These are phyloP conservation scores for Drosophila hydei DNA, from an alignment of 1,140 invertebrate species.

Conservation along the genomic window DNA sequence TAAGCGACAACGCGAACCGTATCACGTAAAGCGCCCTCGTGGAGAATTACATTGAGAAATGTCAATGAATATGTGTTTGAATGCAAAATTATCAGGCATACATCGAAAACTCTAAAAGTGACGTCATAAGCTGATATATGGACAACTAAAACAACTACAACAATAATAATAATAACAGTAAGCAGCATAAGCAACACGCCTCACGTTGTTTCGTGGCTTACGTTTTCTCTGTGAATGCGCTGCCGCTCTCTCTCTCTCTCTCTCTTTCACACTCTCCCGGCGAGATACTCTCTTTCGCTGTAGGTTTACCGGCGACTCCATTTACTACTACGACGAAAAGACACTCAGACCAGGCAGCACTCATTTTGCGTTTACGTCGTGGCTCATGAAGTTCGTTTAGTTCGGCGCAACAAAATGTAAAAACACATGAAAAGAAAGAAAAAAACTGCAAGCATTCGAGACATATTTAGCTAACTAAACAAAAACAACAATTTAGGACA, in stretches of 20 bases:
- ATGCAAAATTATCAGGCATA: neutral
- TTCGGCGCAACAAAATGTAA: slow-evolving; percentile 64
- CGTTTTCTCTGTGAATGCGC: slow-evolving; percentile 41
- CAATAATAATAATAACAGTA: slow-evolving; percentile 1
- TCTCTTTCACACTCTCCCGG: slow-evolving; percentile 11
- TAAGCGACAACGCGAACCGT: slow-evolving; percentile 39
- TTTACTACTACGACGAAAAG: slow-evolving; percentile 41
- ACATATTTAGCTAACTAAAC: slow-evolving; percentile 47
- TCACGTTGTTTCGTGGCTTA: slow-evolving; percentile 33
- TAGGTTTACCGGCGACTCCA: slow-evolving; percentile 52
- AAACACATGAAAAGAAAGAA: slow-evolving; percentile 41
- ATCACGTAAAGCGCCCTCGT: slow-evolving; percentile 43
- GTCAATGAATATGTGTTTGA: slow-evolving; percentile 6
- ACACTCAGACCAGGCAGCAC: slow-evolving; percentile 35
- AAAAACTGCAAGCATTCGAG: slow-evolving; percentile 37
- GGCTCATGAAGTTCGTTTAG: slow-evolving; percentile 68
- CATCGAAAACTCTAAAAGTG: slow-evolving; percentile 1
- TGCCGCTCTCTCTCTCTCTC: slow-evolving; percentile 12
- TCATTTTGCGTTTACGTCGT: slow-evolving; percentile 68
- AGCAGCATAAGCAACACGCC: slow-evolving; percentile 1
- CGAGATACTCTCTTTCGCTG: slow-evolving; percentile 37
- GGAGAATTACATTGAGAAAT: slow-evolving; percentile 15
- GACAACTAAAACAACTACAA: slow-evolving; percentile 1
- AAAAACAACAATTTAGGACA: slow-evolving; percentile 43
- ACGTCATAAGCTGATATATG: slow-evolving; percentile 12